These are phyloP conservation scores for Drosophila pectinifera DNA, from an alignment of 1,140 invertebrate species.

Conservation along the genomic window DNA sequence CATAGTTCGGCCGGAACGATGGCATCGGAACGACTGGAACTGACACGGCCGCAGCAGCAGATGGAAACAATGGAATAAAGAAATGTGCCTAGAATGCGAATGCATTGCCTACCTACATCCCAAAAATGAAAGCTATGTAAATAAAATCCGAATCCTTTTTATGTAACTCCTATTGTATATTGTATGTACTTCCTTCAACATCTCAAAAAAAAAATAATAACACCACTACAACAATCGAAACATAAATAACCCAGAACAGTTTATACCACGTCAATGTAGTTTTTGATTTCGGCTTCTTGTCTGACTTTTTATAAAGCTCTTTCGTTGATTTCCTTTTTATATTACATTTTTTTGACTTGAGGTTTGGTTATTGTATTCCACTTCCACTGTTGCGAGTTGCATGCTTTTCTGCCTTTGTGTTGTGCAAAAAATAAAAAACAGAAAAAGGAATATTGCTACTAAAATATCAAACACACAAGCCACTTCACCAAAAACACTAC, in stretches of 20 bases:
- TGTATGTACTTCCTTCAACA: slow-evolving; percentile 27
- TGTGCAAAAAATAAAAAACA: slow-evolving; percentile 8
- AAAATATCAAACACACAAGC: slow-evolving; percentile 2
- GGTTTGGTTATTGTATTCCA: slow-evolving; percentile 17
- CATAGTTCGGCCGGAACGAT: neutral
- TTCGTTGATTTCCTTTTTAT: slow-evolving; percentile 7
- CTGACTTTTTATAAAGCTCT: neutral
- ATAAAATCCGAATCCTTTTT: slow-evolving; percentile 38
- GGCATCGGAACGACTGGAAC: slow-evolving; percentile 41
- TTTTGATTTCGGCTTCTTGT: slow-evolving; percentile 8
- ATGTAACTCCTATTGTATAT: slow-evolving; percentile 36
- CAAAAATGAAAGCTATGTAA: slow-evolving; percentile 35
- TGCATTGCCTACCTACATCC: neutral
- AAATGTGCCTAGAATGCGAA: slow-evolving; percentile 26
- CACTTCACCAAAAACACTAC: slow-evolving; percentile 17
- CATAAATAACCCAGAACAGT: slow-evolving; percentile 4
- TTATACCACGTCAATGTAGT: neutral
- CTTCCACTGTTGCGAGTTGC: slow-evolving; percentile 18
- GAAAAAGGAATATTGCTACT: neutral
- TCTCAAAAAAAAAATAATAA: neutral
- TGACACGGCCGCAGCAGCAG: neutral
- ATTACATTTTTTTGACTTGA: neutral
- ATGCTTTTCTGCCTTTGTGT: slow-evolving; percentile 28
- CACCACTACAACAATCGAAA: slow-evolving; percentile 17
- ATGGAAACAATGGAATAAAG: slow-evolving; percentile 1